A percentile compares a stretch with the other conserved stretches of the same genome.
phyloP scores from a whole-genome alignment of 2,113 vertebrate species.

The Oreochromis aureus region DNA sequence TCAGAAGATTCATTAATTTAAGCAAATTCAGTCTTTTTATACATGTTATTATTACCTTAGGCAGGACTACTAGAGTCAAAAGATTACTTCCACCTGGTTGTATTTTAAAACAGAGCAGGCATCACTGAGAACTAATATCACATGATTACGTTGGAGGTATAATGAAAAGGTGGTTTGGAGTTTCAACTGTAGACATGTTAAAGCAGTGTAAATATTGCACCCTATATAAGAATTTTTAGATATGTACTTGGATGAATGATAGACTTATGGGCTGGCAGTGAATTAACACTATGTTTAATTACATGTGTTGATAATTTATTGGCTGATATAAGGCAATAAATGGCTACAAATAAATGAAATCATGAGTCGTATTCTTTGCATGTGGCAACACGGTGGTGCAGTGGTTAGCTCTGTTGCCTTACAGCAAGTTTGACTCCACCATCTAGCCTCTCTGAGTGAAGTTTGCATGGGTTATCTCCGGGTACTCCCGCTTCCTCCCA shows the following conservation, averaged over 20 bases:
- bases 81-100: background rate
- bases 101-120: background rate
- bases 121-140: fast-evolving
- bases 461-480: background rate
- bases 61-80: background rate
- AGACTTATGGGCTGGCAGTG: background rate
- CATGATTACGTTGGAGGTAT: background rate
- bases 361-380: background rate
- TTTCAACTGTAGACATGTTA: background rate
- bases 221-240: background rate
- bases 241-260: background rate
- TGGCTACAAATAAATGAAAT: background rate
- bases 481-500: background rate
- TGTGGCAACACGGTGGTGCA: background rate
- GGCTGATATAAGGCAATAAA: background rate
- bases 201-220: background rate
- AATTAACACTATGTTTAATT: background rate
- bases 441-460: background rate
- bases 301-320: background rate
- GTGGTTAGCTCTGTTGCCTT: background rate
- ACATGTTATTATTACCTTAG: background rate
- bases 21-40: background rate
- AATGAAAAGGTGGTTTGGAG: background rate
- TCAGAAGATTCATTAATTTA: background rate
- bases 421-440: background rate